Base-by-base conservation (phyloP, 2,888 invertebrate genomes). In the Resseliella maxima region DNA sequence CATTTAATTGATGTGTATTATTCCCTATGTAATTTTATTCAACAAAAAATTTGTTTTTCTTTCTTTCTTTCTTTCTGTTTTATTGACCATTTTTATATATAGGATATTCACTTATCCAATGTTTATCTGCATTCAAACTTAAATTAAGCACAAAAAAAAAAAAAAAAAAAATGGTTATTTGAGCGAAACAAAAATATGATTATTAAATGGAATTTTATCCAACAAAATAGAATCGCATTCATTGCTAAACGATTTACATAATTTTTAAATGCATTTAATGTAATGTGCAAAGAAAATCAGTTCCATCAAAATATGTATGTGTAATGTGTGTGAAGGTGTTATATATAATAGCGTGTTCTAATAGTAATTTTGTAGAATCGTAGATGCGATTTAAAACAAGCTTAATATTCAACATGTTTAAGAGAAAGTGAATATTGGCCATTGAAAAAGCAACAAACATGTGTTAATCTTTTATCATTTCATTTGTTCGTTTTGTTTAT, bases 271-370 rank as follows among this genome's bases (percentile, higher is more conserved):
- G 46, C 41, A 41, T 41, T 41, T 41, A 41, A 41, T 5, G 12
- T 8, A 12, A 41, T 41, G 36, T 36, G 1, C 12, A 38, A 38
- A 83, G n/a, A 18, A 83, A 38, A 38, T 83, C 83, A 83, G 83
- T 38, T 83, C 83, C 83, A 83, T 83, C n/a, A 0, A 54, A 27
- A 38, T 24, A n/a, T n/a, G 12, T 38, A 83, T 83, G 83, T 83
- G 83, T 83, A 83, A 83, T 83, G 83, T 83, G 83, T 83, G 83
- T 83, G 83, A 83, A 83, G 38, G n/a, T 72, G 31, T 72, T 72
- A n/a, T 24, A 8, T 36, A 83, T 83, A 83, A 83, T 83, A 83
- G 83, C 83, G 83, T 83, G 83, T 83, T 38, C n/a, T 83, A 8
- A 72, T 72, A 72, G 72, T 35, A 72, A 27, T 72, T 27, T 18